A percentile compares a stretch with the other conserved stretches of the same genome.
Evolutionary conservation across 2,113 vertebrate genomes (phyloP).

Genomic region (Edolisoma coerulescens): DNA sequence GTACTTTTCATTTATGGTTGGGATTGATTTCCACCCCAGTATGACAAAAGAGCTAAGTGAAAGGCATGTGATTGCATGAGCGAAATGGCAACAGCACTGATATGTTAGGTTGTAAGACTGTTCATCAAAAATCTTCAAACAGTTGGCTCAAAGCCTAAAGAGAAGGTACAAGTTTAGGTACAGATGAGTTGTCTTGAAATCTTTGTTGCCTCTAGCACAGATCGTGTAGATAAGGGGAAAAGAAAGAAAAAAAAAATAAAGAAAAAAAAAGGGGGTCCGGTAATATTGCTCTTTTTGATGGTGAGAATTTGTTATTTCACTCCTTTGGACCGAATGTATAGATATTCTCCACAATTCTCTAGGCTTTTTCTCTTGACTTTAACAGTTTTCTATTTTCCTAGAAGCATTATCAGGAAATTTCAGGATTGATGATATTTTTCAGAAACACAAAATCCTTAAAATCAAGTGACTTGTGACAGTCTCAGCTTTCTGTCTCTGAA

Average conservation of each 20-base stretch:
- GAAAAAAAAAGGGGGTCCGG: fast-evolving
- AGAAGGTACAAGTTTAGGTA: not conserved
- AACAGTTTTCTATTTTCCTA: not conserved
- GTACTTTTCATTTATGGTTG: conserved; percentile 15
- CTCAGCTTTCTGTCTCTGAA: not conserved
- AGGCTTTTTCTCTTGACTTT: not conserved
- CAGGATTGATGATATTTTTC: not conserved
- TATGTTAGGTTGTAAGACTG: not conserved
- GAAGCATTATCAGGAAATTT: not conserved
- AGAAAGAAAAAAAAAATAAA: not conserved
- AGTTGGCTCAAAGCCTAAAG: conserved; percentile 20
- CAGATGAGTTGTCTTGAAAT: not conserved
- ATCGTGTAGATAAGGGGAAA: not conserved
- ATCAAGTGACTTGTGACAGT: not conserved
- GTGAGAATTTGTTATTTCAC: not conserved
- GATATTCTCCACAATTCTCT: not conserved
- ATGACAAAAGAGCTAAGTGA: not conserved
- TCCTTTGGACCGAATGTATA: not conserved
- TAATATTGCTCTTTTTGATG: not conserved
- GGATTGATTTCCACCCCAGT: not conserved
- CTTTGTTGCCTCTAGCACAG: not conserved
- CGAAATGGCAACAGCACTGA: not conserved
- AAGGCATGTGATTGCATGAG: not conserved
- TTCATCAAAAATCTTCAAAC: conserved; percentile 33
- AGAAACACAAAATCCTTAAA: not conserved